Percentiles rank a stretch among this genome's conserved stretches.
These are phyloP conservation scores for Sinocyclocheilus grahami DNA, from an alignment of 2,113 vertebrate genomes.

Conservation along the genomic window DNA sequence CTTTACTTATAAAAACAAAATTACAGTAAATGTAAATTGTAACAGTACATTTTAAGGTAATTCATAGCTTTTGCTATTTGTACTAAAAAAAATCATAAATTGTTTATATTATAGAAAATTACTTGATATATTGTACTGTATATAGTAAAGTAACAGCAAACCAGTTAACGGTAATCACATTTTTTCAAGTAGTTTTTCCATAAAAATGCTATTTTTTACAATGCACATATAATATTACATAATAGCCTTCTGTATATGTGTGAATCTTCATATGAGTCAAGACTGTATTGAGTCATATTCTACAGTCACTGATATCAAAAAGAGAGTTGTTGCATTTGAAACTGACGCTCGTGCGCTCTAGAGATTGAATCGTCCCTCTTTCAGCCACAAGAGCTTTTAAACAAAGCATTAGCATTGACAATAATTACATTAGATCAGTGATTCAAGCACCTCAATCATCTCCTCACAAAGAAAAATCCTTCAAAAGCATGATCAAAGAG, in stretches of 20 bases:
- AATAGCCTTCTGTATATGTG: neutral
- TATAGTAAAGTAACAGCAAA: neutral
- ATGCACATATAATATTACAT: neutral
- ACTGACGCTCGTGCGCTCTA: neutral
- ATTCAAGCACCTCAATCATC: slow-evolving; percentile 41
- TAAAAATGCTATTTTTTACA: neutral
- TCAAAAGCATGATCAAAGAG: slow-evolving; percentile 52
- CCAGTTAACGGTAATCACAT: neutral
- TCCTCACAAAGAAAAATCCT: slow-evolving; percentile 43
- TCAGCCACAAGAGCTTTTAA: slow-evolving; percentile 7
- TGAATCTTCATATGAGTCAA: neutral
- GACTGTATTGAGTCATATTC: neutral
- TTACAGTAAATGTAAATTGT: neutral
- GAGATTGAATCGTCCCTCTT: neutral
- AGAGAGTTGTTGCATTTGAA: neutral
- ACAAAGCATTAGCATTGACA: slow-evolving; percentile 25
- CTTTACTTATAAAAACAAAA: neutral
- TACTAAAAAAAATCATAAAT: neutral
- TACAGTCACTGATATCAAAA: neutral
- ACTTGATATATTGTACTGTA: neutral
- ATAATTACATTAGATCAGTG: slow-evolving; percentile 23
- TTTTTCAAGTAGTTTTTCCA: neutral
- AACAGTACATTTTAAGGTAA: neutral
- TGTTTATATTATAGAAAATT: neutral
- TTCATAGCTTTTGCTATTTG: neutral